Conservation (phyloP, 2,797 vertebrate species). For the Clarias platycephalus region DNA sequence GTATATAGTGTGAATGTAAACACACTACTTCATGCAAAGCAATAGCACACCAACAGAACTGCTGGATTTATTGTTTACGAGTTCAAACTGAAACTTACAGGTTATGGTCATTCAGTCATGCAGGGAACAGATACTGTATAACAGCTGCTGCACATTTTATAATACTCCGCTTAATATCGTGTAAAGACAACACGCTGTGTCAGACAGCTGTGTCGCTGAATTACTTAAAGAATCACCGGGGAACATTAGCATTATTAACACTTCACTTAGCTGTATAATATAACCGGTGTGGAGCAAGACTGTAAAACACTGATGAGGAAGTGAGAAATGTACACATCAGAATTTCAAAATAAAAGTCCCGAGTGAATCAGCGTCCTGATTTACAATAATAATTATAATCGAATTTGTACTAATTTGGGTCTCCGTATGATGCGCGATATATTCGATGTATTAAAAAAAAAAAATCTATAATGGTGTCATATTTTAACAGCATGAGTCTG, state of each 20-base stretch:
- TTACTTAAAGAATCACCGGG: neutral
- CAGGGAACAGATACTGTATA: no score
- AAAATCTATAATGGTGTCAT: no score
- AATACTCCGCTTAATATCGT: neutral
- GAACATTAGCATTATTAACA: neutral
- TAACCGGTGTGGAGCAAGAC: neutral
- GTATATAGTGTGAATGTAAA: neutral
- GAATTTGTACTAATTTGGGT: no score
- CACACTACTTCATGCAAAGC: no score
- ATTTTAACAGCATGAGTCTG: no score
- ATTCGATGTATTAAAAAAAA: no score
- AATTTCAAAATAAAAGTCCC: slow-evolving; percentile 50
- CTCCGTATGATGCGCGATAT: no score
- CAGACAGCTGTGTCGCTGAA: neutral
- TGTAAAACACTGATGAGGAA: slow-evolving; percentile 16
- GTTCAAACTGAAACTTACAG: neutral
- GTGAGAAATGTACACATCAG: neutral
- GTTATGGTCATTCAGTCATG: neutral
- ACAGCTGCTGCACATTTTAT: neutral
- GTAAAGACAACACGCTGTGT: neutral
- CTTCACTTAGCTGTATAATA: neutral
- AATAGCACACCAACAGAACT: neutral
- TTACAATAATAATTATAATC: no score
- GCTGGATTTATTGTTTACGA: neutral
- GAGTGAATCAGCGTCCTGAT: no score